These are phyloP conservation scores for Atrichornis clamosus DNA, from an alignment of 2,113 vertebrate species.

Conservation along the genomic window DNA sequence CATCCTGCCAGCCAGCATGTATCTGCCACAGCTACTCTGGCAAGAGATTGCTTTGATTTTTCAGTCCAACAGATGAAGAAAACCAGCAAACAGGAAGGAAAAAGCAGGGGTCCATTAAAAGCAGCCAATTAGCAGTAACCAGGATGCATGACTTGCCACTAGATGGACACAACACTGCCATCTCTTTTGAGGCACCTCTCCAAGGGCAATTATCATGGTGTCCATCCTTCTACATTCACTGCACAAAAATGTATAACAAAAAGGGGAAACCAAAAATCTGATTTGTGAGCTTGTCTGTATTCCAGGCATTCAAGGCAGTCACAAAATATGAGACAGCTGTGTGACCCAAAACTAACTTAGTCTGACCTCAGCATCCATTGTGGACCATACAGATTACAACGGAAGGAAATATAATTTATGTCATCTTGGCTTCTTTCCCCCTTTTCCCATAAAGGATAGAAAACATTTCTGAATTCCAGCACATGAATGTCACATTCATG, in stretches of 20 bases:
- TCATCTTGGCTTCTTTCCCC: neutral
- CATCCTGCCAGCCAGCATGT: neutral
- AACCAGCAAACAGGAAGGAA: neutral
- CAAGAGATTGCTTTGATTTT: neutral
- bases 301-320: neutral
- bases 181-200: neutral
- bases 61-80: neutral
- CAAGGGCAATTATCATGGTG: fast-evolving
- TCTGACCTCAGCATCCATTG: neutral
- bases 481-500: neutral
- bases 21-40: neutral
- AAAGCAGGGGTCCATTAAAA: neutral
- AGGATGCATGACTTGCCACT: neutral
- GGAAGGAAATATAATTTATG: neutral
- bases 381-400: neutral
- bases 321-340: neutral
- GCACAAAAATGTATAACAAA: neutral
- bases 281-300: neutral
- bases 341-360: neutral
- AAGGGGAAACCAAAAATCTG: neutral
- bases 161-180: neutral
- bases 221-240: neutral
- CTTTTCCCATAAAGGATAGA: neutral
- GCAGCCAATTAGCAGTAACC: neutral
- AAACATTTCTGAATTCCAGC: neutral